phyloP scores from a whole-genome alignment of 1,140 invertebrate genomes.

The Frieseomelitta varia region DNA sequence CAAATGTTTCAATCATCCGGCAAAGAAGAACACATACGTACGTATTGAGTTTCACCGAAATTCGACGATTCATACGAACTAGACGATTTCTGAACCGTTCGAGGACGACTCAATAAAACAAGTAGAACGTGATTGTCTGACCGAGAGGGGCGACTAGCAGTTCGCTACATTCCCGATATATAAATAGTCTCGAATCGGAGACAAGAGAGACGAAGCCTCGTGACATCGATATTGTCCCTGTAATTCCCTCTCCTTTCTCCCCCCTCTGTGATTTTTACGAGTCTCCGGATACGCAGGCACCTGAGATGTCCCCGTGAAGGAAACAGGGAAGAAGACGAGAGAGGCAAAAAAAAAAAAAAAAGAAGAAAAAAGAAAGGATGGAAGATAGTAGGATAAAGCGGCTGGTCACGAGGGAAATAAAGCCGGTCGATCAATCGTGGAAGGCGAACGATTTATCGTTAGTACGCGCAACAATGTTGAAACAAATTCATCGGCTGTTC shows the following conservation, averaged over 20 bases:
- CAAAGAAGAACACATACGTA: not conserved
- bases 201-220: not conserved
- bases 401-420: constrained; percentile 38
- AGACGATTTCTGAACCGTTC: not conserved
- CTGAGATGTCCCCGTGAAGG: not conserved
- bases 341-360: not conserved
- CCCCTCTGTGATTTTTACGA: constrained; percentile 6
- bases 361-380: not conserved
- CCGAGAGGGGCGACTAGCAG: not conserved
- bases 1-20: not conserved
- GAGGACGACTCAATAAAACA: not conserved
- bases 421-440: constrained; percentile 45
- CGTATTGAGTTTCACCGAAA: not conserved
- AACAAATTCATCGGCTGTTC: constrained; percentile 49
- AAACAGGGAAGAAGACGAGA: not conserved
- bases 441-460: constrained; percentile 47
- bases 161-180: not conserved
- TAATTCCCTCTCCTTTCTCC: not conserved
- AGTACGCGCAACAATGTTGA: constrained; percentile 28
- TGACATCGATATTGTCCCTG: constrained; percentile 3
- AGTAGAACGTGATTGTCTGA: not conserved
- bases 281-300: not conserved
- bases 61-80: too few relatives aligned
- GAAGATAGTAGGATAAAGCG: constrained; percentile 4
- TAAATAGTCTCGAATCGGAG: constrained; percentile 13